Percentiles rank a stretch among this genome's conserved stretches.
These are phyloP conservation scores for Charaxes varanes DNA, from an alignment of 1,140 invertebrate genomes.

Conservation along the genomic window DNA sequence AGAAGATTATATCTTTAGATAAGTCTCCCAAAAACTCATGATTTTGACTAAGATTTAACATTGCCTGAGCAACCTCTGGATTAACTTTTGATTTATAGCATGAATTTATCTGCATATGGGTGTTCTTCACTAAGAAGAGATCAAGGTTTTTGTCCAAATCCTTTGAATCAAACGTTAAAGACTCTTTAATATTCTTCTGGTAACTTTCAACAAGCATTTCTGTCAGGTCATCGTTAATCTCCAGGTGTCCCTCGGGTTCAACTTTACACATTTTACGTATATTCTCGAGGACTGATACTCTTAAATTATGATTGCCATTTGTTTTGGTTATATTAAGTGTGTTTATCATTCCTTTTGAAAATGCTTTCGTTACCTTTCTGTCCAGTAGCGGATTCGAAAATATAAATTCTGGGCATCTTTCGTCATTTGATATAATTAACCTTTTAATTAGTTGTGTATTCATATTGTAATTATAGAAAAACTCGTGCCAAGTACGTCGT, in stretches of 20 bases:
- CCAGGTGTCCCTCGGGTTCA: constrained; percentile 35
- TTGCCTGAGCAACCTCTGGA: constrained; percentile 47
- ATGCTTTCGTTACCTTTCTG: constrained; percentile 36
- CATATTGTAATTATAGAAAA: constrained; percentile 27
- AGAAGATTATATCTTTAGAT: constrained; percentile 37
- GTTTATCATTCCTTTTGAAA: constrained; percentile 49
- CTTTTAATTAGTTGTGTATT: constrained; percentile 49
- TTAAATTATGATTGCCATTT: constrained; percentile 35
- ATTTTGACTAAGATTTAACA: constrained; percentile 44
- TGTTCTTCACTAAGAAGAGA: constrained; percentile 38
- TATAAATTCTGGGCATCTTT: constrained; percentile 32
- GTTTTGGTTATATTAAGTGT: constrained; percentile 34
- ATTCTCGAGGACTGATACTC: constrained; percentile 34
- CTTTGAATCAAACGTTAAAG: neutral
- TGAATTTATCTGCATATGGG: constrained; percentile 29
- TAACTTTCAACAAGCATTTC: constrained; percentile 33
- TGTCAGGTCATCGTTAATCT: constrained; percentile 35
- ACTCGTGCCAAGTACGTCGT: too few relatives aligned
- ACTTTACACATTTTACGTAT: constrained; percentile 42
- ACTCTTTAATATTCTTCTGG: constrained; percentile 17
- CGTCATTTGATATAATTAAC: constrained; percentile 35
- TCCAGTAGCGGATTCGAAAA: constrained; percentile 49
- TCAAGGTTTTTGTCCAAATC: constrained; percentile 32
- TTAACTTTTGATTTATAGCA: constrained; percentile 24
- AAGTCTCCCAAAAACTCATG: constrained; percentile 23